Conservation (phyloP, 2,797 vertebrate genomes). For the Sebastes paucispinis region DNA sequence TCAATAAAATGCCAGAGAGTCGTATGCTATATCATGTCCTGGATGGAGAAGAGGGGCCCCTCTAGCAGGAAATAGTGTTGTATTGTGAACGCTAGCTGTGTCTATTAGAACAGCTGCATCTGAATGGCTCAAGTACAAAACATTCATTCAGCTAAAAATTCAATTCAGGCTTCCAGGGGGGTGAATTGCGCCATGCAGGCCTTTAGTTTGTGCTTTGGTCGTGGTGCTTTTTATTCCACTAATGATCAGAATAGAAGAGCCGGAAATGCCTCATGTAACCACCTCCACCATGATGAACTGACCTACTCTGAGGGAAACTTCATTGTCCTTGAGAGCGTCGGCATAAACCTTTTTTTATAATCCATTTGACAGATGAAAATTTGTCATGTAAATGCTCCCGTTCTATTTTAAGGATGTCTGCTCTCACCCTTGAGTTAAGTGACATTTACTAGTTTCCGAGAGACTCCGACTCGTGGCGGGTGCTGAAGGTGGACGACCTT, state of each 20-base stretch:
- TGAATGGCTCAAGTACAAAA: conserved; percentile 41
- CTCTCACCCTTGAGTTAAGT: conserved; percentile 39
- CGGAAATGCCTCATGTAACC: neutral
- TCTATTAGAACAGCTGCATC: conserved; percentile 50
- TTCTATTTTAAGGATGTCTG: conserved; percentile 45
- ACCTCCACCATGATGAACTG: neutral
- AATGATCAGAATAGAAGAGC: conserved; percentile 8
- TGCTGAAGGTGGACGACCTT: conserved; percentile 39
- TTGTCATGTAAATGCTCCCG: conserved; percentile 35
- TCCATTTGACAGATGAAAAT: conserved; percentile 36
- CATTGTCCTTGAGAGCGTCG: conserved; percentile 37
- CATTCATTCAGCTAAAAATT: conserved; percentile 40
- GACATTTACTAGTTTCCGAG: conserved; percentile 46
- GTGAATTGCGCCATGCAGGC: conserved; percentile 15
- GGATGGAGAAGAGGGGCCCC: conserved; percentile 5
- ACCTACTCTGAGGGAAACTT: conserved; percentile 6
- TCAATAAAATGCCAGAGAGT: neutral
- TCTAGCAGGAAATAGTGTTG: conserved; percentile 20
- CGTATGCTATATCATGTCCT: conserved; percentile 2
- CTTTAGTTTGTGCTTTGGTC: conserved; percentile 5
- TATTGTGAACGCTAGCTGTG: conserved; percentile 7
- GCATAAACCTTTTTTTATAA: conserved; percentile 25
- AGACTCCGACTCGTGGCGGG: conserved; percentile 13
- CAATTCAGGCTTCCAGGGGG: conserved; percentile 17
- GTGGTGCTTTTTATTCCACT: conserved; percentile 5